Conservation (phyloP, 2,888 invertebrate species). For the Falcaria lacertinaria region DNA sequence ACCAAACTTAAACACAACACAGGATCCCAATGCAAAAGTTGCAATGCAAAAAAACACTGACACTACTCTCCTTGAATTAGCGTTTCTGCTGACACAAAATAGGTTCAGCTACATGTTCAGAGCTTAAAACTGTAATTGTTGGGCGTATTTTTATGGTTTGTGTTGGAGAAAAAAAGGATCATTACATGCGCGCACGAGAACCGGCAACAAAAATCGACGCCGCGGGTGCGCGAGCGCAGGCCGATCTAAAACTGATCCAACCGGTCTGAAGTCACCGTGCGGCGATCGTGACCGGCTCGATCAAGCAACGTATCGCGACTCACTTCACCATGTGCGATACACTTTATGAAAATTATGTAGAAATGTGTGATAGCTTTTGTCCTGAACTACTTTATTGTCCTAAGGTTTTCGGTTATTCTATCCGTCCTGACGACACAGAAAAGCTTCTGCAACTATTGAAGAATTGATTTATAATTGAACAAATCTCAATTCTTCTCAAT, state of each 20-base stretch:
- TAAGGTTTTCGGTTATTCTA: no score
- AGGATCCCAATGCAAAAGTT: slow-evolving; percentile 39
- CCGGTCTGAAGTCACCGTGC: slow-evolving; percentile 60
- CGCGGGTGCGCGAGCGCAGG: slow-evolving; percentile 57
- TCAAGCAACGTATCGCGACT: slow-evolving; percentile 31
- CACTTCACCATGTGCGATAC: slow-evolving; percentile 21
- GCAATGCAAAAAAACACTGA: slow-evolving; percentile 37
- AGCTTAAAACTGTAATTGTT: slow-evolving; percentile 16
- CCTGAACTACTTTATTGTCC: no score
- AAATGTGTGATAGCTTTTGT: not conserved
- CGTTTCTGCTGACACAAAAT: slow-evolving; percentile 3
- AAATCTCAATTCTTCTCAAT: no score
- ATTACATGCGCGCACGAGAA: slow-evolving; percentile 40
- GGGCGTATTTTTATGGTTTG: slow-evolving; percentile 17
- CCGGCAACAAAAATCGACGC: slow-evolving; percentile 23
- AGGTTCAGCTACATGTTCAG: slow-evolving; percentile 6
- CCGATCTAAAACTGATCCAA: slow-evolving; percentile 70
- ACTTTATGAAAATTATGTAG: not conserved
- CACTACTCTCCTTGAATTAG: slow-evolving; percentile 6
- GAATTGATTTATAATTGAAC: no score
- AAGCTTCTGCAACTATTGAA: no score
- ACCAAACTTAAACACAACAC: slow-evolving; percentile 34
- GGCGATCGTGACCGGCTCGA: slow-evolving; percentile 47
- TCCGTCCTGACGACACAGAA: no score
- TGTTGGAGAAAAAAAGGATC: slow-evolving; percentile 42